A percentile compares a stretch with the other conserved stretches of the same genome.
phyloP scores from a whole-genome alignment of 2,113 vertebrate species.

The Canis aureus region DNA sequence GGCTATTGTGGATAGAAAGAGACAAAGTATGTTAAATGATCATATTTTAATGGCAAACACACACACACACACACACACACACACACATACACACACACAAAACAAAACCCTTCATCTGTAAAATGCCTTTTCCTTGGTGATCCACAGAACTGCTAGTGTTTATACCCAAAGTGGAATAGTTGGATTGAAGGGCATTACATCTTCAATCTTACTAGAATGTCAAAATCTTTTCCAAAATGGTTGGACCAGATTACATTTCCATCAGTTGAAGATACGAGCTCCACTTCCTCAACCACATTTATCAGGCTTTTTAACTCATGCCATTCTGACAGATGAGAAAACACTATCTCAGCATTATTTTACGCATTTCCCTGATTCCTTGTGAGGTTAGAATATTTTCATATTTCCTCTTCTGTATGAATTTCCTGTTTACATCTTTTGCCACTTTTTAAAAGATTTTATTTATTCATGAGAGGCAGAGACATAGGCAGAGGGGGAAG shows the following conservation, averaged over 20 bases:
- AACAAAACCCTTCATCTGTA: neutral
- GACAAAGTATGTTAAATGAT: slow-evolving; percentile 59
- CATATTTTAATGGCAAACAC: neutral
- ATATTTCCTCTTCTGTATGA: neutral
- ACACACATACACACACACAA: too few species aligned
- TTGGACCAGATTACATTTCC: neutral
- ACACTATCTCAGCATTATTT: neutral
- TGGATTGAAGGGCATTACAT: neutral
- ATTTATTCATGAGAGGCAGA: too few species aligned
- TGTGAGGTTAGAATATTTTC: neutral
- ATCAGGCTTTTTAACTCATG: neutral
- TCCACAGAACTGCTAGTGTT: neutral
- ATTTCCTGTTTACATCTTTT: slow-evolving; percentile 22
- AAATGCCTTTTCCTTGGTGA: slow-evolving; percentile 11
- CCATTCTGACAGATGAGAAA: neutral
- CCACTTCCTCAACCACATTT: neutral
- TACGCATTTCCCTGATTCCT: neutral
- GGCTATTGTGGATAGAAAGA: neutral
- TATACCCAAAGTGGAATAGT: neutral
- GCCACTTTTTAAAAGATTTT: neutral
- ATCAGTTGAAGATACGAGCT: neutral
- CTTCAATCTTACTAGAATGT: neutral
- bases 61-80: too few species aligned
- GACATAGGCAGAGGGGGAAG: too few species aligned
- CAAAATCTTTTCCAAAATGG: slow-evolving; percentile 36